Conservation (phyloP, 2,888 invertebrate genomes). For the Ceramica pisi region DNA sequence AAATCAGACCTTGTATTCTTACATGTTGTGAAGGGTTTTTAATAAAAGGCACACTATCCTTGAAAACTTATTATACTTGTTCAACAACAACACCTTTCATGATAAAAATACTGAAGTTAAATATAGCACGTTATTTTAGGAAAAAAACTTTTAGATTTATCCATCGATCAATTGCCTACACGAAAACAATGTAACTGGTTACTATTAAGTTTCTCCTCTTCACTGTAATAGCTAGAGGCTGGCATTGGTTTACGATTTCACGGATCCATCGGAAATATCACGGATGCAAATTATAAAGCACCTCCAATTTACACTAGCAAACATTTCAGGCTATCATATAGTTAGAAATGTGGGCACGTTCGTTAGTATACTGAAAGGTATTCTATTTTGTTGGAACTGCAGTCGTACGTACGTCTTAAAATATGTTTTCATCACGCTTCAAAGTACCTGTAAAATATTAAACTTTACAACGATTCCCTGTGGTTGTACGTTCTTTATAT, state of each 20-base stretch:
- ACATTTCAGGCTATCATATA: slow-evolving; percentile 27
- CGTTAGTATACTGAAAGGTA: slow-evolving; percentile 20
- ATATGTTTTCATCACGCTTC: slow-evolving; percentile 78
- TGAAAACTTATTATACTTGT: slow-evolving; percentile 45
- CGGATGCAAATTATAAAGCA: slow-evolving; percentile 63
- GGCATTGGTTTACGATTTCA: slow-evolving; percentile 79
- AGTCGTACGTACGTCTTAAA: slow-evolving; percentile 69
- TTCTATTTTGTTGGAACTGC: slow-evolving; percentile 11
- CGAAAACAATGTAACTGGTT: slow-evolving; percentile 23
- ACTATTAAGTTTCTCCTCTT: slow-evolving; percentile 58
- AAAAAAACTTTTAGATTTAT: neutral
- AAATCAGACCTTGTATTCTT: slow-evolving; percentile 48
- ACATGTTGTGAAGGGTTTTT: slow-evolving; percentile 52
- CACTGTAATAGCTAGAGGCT: slow-evolving; percentile 56
- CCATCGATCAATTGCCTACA: slow-evolving; percentile 16
- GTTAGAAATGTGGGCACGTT: slow-evolving; percentile 21
- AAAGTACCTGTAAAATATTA: slow-evolving; percentile 65
- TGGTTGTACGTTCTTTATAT: neutral
- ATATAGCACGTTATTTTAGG: slow-evolving; percentile 8
- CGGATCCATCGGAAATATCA: slow-evolving; percentile 71
- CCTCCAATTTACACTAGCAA: slow-evolving; percentile 34
- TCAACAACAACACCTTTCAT: slow-evolving; percentile 10
- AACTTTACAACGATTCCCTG: neutral
- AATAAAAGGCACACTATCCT: slow-evolving; percentile 54
- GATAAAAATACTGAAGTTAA: slow-evolving; percentile 3